phyloP scores from a whole-genome alignment of 2,113 vertebrate genomes.

The Nesoenas mayeri region DNA sequence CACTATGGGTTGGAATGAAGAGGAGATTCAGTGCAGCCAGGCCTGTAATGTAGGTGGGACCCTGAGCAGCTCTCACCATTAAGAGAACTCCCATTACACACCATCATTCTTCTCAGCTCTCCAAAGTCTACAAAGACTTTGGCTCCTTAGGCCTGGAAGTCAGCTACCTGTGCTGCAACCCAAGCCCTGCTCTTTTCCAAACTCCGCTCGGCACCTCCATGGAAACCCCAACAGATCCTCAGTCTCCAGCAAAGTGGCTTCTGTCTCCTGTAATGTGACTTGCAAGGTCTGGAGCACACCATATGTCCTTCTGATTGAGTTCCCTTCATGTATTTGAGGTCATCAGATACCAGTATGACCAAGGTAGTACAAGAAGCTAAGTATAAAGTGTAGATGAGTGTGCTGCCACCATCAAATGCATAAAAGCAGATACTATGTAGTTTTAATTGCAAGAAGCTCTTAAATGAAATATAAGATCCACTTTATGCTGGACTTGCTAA shows the following conservation, averaged over 20 bases:
- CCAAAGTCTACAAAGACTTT: not conserved
- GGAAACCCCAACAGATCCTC: not conserved
- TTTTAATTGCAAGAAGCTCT: not conserved
- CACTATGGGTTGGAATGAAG: not conserved
- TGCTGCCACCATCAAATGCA: not conserved
- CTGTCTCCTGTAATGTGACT: not conserved
- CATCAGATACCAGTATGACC: not conserved
- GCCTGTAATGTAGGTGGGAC: not conserved
- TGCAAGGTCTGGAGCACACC: not conserved
- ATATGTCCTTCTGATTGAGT: not conserved
- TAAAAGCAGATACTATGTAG: not conserved
- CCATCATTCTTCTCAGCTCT: not conserved
- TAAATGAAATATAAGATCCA: not conserved
- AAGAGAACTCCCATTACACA: not conserved
- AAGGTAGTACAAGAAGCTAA: not conserved
- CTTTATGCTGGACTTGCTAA: not conserved
- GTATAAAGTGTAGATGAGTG: not conserved
- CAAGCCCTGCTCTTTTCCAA: not conserved
- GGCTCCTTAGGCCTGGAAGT: not conserved
- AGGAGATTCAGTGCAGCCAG: not conserved
- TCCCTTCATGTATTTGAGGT: accelerated
- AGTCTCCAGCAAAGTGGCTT: not conserved
- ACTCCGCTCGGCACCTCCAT: accelerated
- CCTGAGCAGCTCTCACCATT: not conserved
- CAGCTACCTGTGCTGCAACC: not conserved